phyloP scores from a whole-genome alignment of 2,113 vertebrate species.

The Corythaixoides concolor region DNA sequence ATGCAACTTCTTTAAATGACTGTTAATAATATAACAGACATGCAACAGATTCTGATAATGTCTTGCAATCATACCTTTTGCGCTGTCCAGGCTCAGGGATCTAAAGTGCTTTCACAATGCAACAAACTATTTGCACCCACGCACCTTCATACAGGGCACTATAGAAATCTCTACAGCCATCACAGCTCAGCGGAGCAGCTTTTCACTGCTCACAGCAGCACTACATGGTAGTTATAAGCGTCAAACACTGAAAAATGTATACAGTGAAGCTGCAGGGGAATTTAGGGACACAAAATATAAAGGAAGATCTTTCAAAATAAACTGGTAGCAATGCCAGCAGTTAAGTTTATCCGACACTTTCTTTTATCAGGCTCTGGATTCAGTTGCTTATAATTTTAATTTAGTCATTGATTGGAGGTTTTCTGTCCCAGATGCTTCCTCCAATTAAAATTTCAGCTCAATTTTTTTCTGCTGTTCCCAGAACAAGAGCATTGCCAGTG shows the following conservation, averaged over 20 bases:
- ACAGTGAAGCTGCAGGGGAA: neutral
- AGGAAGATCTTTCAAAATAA: neutral
- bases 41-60: neutral
- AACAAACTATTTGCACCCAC: neutral
- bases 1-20: neutral
- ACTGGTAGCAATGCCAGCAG: neutral
- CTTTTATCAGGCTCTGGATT: neutral
- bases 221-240: neutral
- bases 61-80: neutral
- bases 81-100: neutral
- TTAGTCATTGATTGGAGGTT: neutral
- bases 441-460: neutral
- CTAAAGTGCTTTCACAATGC: neutral
- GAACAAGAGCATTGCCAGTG: rapidly evolving
- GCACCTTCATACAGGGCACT: neutral
- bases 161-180: neutral
- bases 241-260: neutral
- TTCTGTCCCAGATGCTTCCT: neutral
- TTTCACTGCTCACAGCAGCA: neutral
- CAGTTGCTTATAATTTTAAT: neutral
- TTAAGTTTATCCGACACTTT: neutral
- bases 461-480: neutral
- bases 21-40: neutral
- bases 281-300: neutral
- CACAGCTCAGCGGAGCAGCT: neutral